phyloP scores from a whole-genome alignment of 2,888 invertebrate genomes.

The Drosophila cognata region DNA sequence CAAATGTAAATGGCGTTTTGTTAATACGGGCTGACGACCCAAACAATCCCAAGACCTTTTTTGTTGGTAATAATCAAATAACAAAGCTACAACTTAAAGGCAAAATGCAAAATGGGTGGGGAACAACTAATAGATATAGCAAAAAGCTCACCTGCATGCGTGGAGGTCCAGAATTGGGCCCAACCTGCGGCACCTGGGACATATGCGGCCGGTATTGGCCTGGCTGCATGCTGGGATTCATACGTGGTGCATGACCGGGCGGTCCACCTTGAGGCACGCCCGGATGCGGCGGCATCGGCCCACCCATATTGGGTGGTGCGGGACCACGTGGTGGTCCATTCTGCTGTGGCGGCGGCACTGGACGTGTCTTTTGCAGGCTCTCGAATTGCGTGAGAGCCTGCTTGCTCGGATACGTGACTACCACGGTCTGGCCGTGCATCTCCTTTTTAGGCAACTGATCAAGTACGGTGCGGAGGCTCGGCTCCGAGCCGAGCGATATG shows the following conservation, averaged over 20 bases:
- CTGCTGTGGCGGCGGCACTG: constrained; percentile 89
- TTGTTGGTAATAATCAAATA: constrained; percentile 20
- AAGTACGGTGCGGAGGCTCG: constrained; percentile 94
- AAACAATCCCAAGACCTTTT: constrained; percentile 32
- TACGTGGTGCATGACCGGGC: constrained; percentile 86
- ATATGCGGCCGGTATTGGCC: constrained; percentile 87
- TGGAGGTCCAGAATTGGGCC: constrained; percentile 87
- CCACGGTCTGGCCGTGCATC: constrained; percentile 97
- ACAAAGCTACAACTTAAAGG: constrained; percentile 34
- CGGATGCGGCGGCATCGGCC: constrained; percentile 85
- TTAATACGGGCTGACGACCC: constrained; percentile 49
- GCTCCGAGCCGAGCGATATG: constrained; percentile 96
- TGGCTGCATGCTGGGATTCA: constrained; percentile 87
- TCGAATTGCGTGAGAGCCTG: constrained; percentile 94
- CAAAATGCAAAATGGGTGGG: constrained; percentile 22
- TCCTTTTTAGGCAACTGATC: constrained; percentile 98
- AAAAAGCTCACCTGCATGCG: constrained; percentile 86
- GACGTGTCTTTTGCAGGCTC: constrained; percentile 95
- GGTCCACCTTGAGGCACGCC: constrained; percentile 84
- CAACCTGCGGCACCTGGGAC: constrained; percentile 87
- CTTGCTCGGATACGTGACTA: constrained; percentile 97
- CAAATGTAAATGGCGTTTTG: constrained; percentile 60
- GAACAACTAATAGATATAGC: not conserved
- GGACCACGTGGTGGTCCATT: constrained; percentile 86
- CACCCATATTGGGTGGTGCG: constrained; percentile 83